Percentiles rank a stretch among this genome's conserved stretches.
phyloP scores from a whole-genome alignment of 1,140 invertebrate species.

The Ceratosolen fusciceps region DNA sequence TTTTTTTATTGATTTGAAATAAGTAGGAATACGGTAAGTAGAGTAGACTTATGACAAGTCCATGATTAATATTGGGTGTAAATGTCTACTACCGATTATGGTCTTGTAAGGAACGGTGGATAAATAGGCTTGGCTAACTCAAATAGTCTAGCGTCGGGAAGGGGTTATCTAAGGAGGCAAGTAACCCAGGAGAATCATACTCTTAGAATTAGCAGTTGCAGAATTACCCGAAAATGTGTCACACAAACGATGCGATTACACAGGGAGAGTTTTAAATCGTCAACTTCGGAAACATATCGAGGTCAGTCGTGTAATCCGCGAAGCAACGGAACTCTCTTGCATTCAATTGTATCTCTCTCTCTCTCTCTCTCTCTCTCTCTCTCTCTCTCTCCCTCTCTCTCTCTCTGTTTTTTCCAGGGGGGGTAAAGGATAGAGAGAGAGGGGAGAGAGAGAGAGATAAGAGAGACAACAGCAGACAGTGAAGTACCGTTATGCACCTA shows the following conservation, averaged over 20 bases:
- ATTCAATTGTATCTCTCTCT: constrained; percentile 15
- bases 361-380: constrained; percentile 21
- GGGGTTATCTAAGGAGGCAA: not conserved
- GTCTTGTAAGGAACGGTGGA: not conserved
- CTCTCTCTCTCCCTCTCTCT: not conserved
- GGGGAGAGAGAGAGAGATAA: too few relatives aligned
- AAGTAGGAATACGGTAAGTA: too few relatives aligned
- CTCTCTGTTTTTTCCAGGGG: too few relatives aligned
- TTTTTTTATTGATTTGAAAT: too few relatives aligned
- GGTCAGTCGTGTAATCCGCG: constrained; percentile 55
- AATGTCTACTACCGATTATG: not conserved
- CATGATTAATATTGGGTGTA: not conserved
- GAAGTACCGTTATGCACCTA: constrained; percentile 29
- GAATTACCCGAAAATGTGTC: constrained; percentile 37
- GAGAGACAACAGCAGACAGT: not conserved
- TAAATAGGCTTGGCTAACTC: not conserved
- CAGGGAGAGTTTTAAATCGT: constrained; percentile 49
- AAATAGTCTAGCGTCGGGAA: not conserved
- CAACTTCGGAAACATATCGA: constrained; percentile 50
- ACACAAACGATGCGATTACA: constrained; percentile 39
- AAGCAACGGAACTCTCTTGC: constrained; percentile 40
- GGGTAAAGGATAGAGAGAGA: too few relatives aligned
- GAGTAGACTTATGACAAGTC: too few relatives aligned
- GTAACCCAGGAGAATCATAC: not conserved
- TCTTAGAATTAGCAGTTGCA: constrained; percentile 40